Evolutionary conservation across 2,113 vertebrate species (phyloP).

Genomic region (Rhinoptilus africanus): DNA sequence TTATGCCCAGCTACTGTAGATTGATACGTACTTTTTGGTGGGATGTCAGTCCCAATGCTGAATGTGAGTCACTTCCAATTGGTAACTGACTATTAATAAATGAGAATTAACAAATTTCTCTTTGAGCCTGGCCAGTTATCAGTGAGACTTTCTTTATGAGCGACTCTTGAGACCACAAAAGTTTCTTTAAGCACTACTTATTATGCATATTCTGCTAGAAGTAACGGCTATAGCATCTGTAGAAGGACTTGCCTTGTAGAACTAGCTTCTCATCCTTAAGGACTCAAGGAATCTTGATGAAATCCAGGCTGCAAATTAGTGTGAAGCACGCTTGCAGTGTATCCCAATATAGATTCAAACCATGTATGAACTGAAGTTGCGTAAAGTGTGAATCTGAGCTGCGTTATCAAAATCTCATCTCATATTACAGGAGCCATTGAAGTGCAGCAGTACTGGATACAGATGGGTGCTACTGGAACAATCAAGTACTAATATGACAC

Average conservation of each 20-base stretch:
- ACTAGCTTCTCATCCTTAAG: neutral
- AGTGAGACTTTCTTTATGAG: neutral
- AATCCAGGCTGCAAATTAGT: neutral
- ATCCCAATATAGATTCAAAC: neutral
- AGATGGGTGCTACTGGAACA: neutral
- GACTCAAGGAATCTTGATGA: neutral
- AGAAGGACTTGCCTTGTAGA: neutral
- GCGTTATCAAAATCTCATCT: neutral
- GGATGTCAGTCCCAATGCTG: neutral
- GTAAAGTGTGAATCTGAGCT: neutral
- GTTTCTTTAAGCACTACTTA: neutral
- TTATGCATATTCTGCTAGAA: neutral
- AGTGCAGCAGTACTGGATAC: neutral
- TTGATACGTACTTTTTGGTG: neutral
- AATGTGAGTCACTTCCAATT: neutral
- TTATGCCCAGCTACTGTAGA: neutral
- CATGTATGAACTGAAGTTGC: neutral
- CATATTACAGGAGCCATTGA: neutral
- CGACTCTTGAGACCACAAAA: neutral
- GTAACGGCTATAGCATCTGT: neutral
- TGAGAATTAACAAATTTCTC: neutral
- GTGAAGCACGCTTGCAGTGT: neutral
- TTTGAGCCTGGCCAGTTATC: neutral
- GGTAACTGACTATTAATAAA: neutral
- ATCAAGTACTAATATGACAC: neutral